phyloP scores from a whole-genome alignment of 2,888 invertebrate genomes.

The Plutella xylostella region DNA sequence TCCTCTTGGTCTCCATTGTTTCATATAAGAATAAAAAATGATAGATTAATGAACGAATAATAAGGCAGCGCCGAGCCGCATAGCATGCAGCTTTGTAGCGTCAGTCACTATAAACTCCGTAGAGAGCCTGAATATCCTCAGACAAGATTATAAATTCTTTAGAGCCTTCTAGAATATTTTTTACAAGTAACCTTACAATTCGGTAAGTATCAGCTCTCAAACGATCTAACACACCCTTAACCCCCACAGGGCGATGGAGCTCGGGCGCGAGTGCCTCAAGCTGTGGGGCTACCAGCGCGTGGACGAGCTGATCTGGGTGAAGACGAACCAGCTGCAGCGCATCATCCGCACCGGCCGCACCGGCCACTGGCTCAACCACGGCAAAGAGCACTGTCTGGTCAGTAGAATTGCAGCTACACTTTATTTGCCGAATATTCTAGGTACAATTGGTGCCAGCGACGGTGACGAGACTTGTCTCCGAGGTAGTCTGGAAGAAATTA shows the following conservation, averaged over 20 bases:
- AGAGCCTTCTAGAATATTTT: not conserved
- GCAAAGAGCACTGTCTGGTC: constrained; percentile 96
- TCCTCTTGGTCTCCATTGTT: no score
- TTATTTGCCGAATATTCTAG: no score
- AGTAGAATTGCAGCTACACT: constrained; percentile 14
- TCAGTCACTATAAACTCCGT: not conserved
- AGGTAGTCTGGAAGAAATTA: no score
- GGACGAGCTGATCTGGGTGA: constrained; percentile 99
- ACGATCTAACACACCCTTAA: not conserved
- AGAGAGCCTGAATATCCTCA: no score
- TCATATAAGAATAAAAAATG: no score
- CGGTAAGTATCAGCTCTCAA: no score
- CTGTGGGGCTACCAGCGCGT: constrained; percentile 97
- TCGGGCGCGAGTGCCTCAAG: constrained; percentile 94
- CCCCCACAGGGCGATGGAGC: constrained; percentile 89
- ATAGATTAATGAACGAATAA: no score
- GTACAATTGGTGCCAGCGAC: no score
- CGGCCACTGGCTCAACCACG: constrained; percentile 99
- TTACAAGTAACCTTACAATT: no score
- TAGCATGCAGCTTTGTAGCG: not conserved
- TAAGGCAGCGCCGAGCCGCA: no score
- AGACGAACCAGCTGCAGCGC: constrained; percentile 96
- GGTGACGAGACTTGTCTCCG: no score
- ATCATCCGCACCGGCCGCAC: constrained; percentile 97
- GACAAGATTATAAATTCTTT: not conserved